Evolutionary conservation across 2,888 invertebrate genomes (phyloP), one percentile per base, ranked within the genome.

Genomic region (Cactoblastis cactorum): DNA sequence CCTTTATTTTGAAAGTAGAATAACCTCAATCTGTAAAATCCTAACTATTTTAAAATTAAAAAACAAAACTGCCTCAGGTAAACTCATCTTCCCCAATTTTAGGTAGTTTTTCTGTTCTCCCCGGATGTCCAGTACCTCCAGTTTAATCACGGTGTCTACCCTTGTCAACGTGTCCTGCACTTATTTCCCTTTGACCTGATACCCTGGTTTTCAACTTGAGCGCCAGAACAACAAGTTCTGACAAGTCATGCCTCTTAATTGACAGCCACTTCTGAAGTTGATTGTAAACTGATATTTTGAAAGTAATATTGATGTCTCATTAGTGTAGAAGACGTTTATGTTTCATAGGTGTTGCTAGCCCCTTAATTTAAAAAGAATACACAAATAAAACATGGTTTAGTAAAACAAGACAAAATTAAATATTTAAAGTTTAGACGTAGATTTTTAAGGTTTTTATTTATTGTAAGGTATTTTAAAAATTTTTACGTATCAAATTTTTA

Each of bases 101-200:
- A 28, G 50, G 52, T 55, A 56, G 56, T 61, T 63, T 62, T 61
- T 54, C 56, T 51, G 53, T n/a, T n/a, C n/a, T n/a, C 56, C 34
- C 32, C 51, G 53, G 37, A 48, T 52, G 43, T 46, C 37, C 18
- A 37, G 49, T 50, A 28, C 39, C 37, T 14, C 17, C 51, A 39
- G 52, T 52, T 49, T 53, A 56, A 54, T 54, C 50, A 54, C 9
- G 19, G 50, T 56, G 64, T 62, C 66, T 53, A 64, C 66, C 66
- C 64, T 57, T 58, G 53, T 66, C 64, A 60, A 46, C 55, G 50
- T 51, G 18, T 34, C 39, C 43, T 28, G 28, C 28, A 39, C 43
- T 14, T 22, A 6, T 22, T 6, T 22, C 22, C 9, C 37, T 37
- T 15, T 9, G 18, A 38, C 18, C 9, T 17, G 37, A 9, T 37